Evolutionary conservation across 2,888 invertebrate genomes (phyloP).

Genomic region (Criorhina ranunculi): DNA sequence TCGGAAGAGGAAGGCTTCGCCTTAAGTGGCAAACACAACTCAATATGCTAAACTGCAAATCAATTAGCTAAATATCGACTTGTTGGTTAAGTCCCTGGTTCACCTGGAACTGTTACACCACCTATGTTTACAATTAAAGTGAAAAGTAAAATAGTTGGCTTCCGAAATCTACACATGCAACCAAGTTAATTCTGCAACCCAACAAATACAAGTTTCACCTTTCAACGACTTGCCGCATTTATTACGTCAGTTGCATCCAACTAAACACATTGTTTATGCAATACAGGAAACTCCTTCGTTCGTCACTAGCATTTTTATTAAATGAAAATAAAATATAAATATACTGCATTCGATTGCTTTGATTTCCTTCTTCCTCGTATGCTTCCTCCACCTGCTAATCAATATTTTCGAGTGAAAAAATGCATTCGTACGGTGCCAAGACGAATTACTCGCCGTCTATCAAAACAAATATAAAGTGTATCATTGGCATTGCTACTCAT

Average conservation of each 20-base stretch:
- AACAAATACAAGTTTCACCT: neutral
- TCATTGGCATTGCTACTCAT: slow-evolving; percentile 68
- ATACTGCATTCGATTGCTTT: slow-evolving; percentile 32
- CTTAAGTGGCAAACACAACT: too few species aligned
- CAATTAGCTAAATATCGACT: too few species aligned
- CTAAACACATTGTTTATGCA: slow-evolving; percentile 25
- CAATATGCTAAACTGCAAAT: too few species aligned
- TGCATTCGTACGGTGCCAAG: slow-evolving; percentile 52
- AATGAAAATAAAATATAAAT: slow-evolving; percentile 38
- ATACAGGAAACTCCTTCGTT: slow-evolving; percentile 53
- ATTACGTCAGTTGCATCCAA: neutral
- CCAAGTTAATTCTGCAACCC: neutral
- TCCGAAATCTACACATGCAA: neutral
- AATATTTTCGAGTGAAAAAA: slow-evolving; percentile 46
- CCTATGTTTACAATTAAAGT: too few species aligned
- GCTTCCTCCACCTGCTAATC: slow-evolving; percentile 48
- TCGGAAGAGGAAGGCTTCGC: too few species aligned
- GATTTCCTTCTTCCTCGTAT: slow-evolving; percentile 10
- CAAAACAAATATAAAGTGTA: slow-evolving; percentile 56
- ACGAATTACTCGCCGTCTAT: slow-evolving; percentile 50
- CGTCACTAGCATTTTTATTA: slow-evolving; percentile 23
- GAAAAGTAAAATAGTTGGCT: too few species aligned
- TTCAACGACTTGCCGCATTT: neutral
- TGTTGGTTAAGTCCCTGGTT: too few species aligned
- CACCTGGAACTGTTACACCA: too few species aligned